Conservation (phyloP, 1,140 invertebrate genomes). For the Ostrea denselamellosa region DNA sequence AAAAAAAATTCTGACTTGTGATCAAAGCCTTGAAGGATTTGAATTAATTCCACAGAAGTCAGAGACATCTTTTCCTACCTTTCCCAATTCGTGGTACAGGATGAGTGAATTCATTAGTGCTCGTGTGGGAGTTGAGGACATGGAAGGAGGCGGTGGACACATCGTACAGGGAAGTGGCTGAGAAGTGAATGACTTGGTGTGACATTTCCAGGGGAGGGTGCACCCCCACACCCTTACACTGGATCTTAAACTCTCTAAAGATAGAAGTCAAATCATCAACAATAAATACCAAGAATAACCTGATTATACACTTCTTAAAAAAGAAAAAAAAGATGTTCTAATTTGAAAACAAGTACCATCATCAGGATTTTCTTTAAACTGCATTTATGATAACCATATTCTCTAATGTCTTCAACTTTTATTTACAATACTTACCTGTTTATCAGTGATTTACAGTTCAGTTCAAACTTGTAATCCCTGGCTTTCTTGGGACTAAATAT, state of each 20-base stretch:
- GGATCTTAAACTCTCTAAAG: conserved; percentile 76
- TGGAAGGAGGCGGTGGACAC: conserved; percentile 70
- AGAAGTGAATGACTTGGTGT: conserved; percentile 76
- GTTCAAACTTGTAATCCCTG: conserved; percentile 76
- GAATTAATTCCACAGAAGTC: neutral
- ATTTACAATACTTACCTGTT: conserved; percentile 70
- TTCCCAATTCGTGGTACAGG: conserved; percentile 78
- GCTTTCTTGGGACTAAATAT: conserved; percentile 78
- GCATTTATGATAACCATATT: neutral
- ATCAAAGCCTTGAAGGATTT: too few relatives aligned
- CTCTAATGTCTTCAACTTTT: neutral
- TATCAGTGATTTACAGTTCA: conserved; percentile 77
- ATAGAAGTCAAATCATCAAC: neutral
- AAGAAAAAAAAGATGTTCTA: neutral
- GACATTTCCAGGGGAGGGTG: conserved; percentile 77
- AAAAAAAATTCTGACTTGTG: too few relatives aligned
- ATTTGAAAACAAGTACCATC: too few relatives aligned
- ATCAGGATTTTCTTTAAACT: neutral
- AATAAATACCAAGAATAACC: neutral
- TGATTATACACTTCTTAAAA: neutral
- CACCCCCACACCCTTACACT: conserved; percentile 77
- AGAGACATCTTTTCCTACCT: conserved; percentile 57
- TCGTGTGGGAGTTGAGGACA: conserved; percentile 76
- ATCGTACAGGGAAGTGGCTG: conserved; percentile 76
- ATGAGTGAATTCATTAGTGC: conserved; percentile 77